phyloP scores from a whole-genome alignment of 2,797 vertebrate genomes.

The Bradypodion ventrale region DNA sequence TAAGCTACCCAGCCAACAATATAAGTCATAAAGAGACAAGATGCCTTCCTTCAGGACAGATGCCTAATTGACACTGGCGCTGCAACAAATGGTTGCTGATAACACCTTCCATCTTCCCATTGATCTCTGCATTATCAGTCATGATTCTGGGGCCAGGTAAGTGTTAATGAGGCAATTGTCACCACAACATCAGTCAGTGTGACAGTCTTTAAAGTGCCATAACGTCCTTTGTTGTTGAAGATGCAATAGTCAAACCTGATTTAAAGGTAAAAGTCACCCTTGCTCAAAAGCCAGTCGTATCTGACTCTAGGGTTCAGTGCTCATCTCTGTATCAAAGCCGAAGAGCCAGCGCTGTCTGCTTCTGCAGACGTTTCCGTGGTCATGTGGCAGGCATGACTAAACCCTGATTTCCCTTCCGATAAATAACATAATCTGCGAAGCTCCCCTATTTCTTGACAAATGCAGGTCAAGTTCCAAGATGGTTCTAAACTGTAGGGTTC shows the following conservation, averaged over 20 bases:
- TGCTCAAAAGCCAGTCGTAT: no score
- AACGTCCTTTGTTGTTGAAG: background rate
- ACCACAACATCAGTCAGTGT: background rate
- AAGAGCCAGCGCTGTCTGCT: no score
- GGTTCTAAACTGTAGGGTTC: background rate
- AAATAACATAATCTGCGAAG: background rate
- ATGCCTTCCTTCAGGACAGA: no score
- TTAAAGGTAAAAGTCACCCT: no score
- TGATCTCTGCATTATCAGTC: background rate
- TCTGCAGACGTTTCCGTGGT: no score
- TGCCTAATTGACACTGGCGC: background rate
- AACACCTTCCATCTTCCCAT: background rate
- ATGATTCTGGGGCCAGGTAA: background rate
- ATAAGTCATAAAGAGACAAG: no score
- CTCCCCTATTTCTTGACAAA: background rate
- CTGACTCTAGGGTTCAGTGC: no score
- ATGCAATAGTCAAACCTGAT: background rate
- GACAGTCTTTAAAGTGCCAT: background rate
- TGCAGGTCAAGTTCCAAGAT: no score
- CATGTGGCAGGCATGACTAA: no score
- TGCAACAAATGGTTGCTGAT: background rate
- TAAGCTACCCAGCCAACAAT: no score
- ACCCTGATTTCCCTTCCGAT: no score
- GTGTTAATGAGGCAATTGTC: background rate
- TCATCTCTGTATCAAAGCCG: no score